A percentile compares a stretch with the other conserved stretches of the same genome.
Evolutionary conservation across 2,888 invertebrate genomes (phyloP).

Genomic region (Baccha elongata): DNA sequence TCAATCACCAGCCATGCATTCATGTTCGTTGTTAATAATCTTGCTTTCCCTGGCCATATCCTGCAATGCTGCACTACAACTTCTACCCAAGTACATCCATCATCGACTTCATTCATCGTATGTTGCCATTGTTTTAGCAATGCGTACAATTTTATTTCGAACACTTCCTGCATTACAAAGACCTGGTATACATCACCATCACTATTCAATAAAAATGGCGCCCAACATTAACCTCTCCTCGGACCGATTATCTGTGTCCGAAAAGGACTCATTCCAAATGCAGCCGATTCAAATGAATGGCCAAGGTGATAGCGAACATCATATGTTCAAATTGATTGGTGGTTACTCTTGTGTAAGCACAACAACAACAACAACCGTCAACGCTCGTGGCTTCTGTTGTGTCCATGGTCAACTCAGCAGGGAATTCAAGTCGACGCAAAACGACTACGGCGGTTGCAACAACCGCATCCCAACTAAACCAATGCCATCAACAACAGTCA

Average conservation of each 20-base stretch:
- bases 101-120: constrained; percentile 44
- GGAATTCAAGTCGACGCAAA: constrained; percentile 7
- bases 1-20: constrained; percentile 80
- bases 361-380: constrained; percentile 50
- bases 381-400: constrained; percentile 15
- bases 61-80: constrained; percentile 60
- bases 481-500: constrained; percentile 39
- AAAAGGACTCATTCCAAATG: constrained; percentile 9
- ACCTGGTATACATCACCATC: constrained; percentile 25
- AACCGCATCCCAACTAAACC: constrained; percentile 28
- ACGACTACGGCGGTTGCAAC: neutral
- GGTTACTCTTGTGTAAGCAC: constrained; percentile 46
- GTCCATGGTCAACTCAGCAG: constrained; percentile 36
- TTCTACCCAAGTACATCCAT: constrained; percentile 63
- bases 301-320: constrained; percentile 47
- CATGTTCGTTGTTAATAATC: constrained; percentile 63
- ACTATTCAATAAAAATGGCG: constrained; percentile 38
- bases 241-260: neutral
- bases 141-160: constrained; percentile 48
- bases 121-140: constrained; percentile 41
- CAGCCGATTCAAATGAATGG: constrained; percentile 11
- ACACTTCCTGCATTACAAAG: constrained; percentile 57
- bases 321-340: constrained; percentile 66
- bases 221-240: neutral
- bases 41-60: constrained; percentile 55